phyloP scores from a whole-genome alignment of 30 jellyfish, hydroid and myxozoan species.

The Aurelia aurita region DNA sequence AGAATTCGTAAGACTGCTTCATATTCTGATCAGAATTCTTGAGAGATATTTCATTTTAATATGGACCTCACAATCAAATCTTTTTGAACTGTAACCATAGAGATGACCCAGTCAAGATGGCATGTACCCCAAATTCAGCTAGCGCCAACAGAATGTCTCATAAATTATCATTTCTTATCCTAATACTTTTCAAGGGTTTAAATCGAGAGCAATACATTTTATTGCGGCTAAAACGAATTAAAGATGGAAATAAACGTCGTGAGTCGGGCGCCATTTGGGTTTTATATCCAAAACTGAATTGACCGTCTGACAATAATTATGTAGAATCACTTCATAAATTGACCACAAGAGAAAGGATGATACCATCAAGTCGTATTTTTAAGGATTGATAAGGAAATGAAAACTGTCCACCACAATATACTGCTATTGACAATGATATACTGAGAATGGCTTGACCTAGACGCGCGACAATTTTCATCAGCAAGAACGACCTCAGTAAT shows the following conservation, averaged over 20 bases:
- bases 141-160: too few species aligned
- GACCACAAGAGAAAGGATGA: background rate
- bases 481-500: too few species aligned
- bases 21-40: too few species aligned
- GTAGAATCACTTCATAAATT: background rate
- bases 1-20: too few species aligned
- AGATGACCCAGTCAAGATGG: too few species aligned
- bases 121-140: too few species aligned
- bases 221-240: background rate
- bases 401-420: conserved; percentile 23
- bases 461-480: background rate
- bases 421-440: background rate
- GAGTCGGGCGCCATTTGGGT: conserved; percentile 22
- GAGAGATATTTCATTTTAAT: too few species aligned
- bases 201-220: too few species aligned
- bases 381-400: conserved; percentile 28
- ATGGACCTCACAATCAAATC: too few species aligned
- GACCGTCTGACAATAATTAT: background rate
- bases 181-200: too few species aligned
- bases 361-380: background rate
- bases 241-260: background rate
- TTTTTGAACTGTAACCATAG: too few species aligned
- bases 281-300: background rate
- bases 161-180: too few species aligned
- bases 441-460: conserved; percentile 21